A percentile compares a stretch with the other conserved stretches of the same genome.
Conservation (phyloP, 2,797 vertebrate genomes). For the Alouatta caraya region DNA sequence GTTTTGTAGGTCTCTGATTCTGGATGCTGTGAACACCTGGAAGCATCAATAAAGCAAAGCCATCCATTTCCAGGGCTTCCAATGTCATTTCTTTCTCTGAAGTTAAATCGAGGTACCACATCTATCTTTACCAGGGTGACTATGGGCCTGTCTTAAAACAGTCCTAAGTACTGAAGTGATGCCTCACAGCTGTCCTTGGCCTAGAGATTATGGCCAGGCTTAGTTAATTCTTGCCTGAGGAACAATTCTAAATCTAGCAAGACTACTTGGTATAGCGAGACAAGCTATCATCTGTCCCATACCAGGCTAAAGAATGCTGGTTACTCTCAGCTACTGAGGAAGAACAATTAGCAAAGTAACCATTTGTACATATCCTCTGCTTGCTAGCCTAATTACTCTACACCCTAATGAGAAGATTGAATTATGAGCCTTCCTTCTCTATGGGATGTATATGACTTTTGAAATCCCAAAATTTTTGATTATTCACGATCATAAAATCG, state of each 20-base stretch:
- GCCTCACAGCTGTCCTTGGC: background rate
- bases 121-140: background rate
- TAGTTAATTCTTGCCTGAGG: background rate
- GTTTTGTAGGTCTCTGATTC: background rate
- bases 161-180: background rate
- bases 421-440: background rate
- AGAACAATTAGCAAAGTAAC: background rate
- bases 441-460: background rate
- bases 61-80: background rate
- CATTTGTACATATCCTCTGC: background rate
- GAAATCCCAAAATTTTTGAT: background rate
- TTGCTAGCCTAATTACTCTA: background rate
- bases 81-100: background rate
- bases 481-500: background rate
- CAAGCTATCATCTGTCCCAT: background rate
- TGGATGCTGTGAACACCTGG: background rate
- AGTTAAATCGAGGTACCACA: background rate
- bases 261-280: background rate
- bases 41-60: background rate
- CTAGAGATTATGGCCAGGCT: background rate
- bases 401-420: background rate
- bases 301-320: background rate
- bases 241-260: constrained; percentile 18
- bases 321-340: background rate
- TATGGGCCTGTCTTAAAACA: background rate